A percentile compares a stretch with the other conserved stretches of the same genome.
These are phyloP conservation scores for Macrophya annulata DNA, from an alignment of 2,888 invertebrate genomes.

Conservation along the genomic window DNA sequence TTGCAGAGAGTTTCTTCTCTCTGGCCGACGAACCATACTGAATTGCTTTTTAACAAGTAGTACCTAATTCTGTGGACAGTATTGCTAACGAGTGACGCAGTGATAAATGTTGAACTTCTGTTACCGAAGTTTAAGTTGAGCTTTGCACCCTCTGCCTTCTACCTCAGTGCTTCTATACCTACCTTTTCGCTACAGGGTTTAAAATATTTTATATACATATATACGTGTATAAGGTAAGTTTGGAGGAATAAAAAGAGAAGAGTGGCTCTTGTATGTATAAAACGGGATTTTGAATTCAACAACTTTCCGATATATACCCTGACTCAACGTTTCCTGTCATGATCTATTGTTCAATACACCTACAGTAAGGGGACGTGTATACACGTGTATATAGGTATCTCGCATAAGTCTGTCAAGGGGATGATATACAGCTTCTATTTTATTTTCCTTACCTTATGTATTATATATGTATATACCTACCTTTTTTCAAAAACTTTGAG, in stretches of 20 bases:
- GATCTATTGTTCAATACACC: not conserved
- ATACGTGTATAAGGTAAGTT: not conserved
- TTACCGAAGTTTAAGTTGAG: not conserved
- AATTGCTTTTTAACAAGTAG: constrained; percentile 10
- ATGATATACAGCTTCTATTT: constrained; percentile 3
- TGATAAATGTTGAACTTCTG: not conserved
- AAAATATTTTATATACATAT: too few species aligned
- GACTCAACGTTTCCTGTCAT: not conserved
- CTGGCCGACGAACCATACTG: not conserved
- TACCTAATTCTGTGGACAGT: not conserved
- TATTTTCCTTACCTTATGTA: not conserved
- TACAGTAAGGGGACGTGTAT: not conserved
- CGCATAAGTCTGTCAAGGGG: not conserved
- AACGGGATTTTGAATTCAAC: not conserved
- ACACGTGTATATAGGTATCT: not conserved
- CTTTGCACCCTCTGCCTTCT: not conserved
- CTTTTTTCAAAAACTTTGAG: not conserved
- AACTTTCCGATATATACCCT: not conserved
- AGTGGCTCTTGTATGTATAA: not conserved
- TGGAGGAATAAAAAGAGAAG: not conserved
- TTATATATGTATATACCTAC: too few species aligned
- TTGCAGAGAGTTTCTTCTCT: not conserved
- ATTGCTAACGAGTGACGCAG: constrained; percentile 5
- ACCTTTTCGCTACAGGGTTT: not conserved
- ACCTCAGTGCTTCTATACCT: not conserved